Conservation (phyloP, 2,797 vertebrate genomes). For the Anabas testudineus region DNA sequence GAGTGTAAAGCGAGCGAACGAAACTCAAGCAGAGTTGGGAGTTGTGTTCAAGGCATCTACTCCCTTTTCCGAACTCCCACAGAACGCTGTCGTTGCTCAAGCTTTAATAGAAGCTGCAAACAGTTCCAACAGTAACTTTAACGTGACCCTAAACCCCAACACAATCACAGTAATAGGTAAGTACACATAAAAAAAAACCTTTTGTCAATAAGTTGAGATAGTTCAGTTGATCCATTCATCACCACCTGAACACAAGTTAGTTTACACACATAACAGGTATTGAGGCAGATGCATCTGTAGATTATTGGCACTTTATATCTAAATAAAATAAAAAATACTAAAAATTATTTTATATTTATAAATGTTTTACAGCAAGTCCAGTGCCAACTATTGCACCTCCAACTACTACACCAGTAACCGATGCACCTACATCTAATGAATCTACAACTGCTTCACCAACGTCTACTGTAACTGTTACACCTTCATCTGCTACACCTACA, state of each 20-base stretch:
- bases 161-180: neutral
- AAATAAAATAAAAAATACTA: too few species aligned
- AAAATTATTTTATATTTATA: too few species aligned
- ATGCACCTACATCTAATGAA: neutral
- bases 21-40: neutral
- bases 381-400: neutral
- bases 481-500: neutral
- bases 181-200: neutral
- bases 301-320: too few species aligned
- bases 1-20: fast-evolving
- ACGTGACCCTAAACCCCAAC: neutral
- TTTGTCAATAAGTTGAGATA: too few species aligned
- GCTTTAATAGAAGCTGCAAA: neutral
- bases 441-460: neutral
- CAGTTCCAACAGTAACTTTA: neutral
- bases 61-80: neutral
- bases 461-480: neutral
- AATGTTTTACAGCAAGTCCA: constrained; percentile 6
- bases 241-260: too few species aligned
- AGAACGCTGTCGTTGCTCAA: neutral
- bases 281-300: too few species aligned
- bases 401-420: neutral
- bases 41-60: neutral
- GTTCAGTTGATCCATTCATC: too few species aligned
- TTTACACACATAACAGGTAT: too few species aligned